Evolutionary conservation across 2,888 invertebrate genomes (phyloP).

Genomic region (Aphidius colemani): DNA sequence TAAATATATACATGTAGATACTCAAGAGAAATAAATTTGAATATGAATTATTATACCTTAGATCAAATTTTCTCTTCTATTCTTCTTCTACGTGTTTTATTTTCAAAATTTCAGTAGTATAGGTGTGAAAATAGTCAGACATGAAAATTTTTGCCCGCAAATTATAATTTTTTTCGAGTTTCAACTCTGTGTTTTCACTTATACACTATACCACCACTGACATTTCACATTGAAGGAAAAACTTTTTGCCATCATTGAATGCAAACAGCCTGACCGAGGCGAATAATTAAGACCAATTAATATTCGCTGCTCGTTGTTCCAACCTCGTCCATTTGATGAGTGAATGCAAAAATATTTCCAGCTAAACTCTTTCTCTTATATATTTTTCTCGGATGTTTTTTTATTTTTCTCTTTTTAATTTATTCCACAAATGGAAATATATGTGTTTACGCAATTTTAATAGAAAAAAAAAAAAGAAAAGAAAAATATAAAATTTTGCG

Average conservation of each 20-base stretch:
- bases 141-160: slow-evolving; percentile 7
- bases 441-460: background rate
- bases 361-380: slow-evolving; percentile 36
- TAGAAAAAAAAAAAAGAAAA: no score
- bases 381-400: background rate
- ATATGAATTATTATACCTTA: slow-evolving; percentile 29
- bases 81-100: slow-evolving; percentile 5
- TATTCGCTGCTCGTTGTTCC: slow-evolving; percentile 49
- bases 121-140: slow-evolving; percentile 23
- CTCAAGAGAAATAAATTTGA: slow-evolving; percentile 21
- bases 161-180: background rate
- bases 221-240: background rate
- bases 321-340: slow-evolving; percentile 14
- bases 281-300: slow-evolving; percentile 56
- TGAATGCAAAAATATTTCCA: slow-evolving; percentile 34
- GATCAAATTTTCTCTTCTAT: slow-evolving; percentile 20
- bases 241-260: slow-evolving; percentile 15
- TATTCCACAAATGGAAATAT: no score
- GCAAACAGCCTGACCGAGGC: slow-evolving; percentile 3
- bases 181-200: slow-evolving; percentile 4
- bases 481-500: background rate
- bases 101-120: background rate
- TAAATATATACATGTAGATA: background rate
- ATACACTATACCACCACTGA: no score
- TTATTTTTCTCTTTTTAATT: no score